Base-by-base conservation (phyloP, 2,888 invertebrate genomes). In the Agrochola circellaris region DNA sequence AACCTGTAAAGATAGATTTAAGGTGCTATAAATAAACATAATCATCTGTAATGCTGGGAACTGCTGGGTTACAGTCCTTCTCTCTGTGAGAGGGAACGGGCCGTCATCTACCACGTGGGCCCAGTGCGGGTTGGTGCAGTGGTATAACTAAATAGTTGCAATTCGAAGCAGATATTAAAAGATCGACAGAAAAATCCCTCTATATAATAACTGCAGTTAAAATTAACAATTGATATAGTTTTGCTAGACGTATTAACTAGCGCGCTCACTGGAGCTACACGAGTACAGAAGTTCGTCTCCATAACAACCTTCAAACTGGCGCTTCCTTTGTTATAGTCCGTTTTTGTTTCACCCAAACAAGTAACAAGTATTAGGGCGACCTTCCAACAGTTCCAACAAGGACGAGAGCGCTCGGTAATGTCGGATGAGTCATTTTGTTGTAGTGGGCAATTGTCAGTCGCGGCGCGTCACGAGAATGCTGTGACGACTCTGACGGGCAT, bases 301-400 rank as follows among this genome's bases (percentile, higher is more conserved):
- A 26, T 38, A 56, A 70, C 42, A 64, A 45, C 64, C 56, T 64
- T 26, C 64, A n/a, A 62, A 56, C 56, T 20, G 34, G 54, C 30
- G 30, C 54, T 64, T 58, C 26, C 23, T 48, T 48, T 71, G 48
- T 71, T 65, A 51, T 34, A 48, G 48, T 13, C 34, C 34, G 48
- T 34, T 71, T 75, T 75, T 65, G 48, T 75, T 58, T 23, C 20
- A 58, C 26, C n/a, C 26, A 58, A 58, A 58, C 56, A 26, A 58
- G 56, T n/a, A 58, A n/a, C 56, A 56, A 56, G 56, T 54, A 56
- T 58, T 58, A 58, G 56, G 7, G 66, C 8, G 48, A 66, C 13
- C 48, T 30, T 48, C 30, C 20, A 26, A 30, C 26, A 30, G 8
- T 48, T 66, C 23, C 23, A 13, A 48, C 30, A 3, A 20, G 23